Evolutionary conservation across 2,113 vertebrate species (phyloP).

Genomic region (Seriola quinqueradiata): DNA sequence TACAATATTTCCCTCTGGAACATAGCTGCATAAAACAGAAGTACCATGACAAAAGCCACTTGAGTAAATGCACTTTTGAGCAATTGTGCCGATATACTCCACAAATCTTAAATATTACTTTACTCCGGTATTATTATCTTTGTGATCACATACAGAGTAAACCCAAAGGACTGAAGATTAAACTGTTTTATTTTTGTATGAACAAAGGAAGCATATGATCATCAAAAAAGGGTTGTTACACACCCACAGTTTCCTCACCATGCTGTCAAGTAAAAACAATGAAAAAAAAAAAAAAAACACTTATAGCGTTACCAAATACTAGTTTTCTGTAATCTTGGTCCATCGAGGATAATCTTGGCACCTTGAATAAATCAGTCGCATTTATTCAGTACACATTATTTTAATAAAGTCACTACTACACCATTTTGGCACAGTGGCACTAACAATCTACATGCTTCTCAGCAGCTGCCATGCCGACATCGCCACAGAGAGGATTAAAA

Average conservation of each 20-base stretch:
- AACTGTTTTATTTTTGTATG: slow-evolving; percentile 70
- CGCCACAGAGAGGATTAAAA: slow-evolving; percentile 36
- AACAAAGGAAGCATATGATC: slow-evolving; percentile 63
- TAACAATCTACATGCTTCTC: slow-evolving; percentile 60
- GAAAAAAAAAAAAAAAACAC: slow-evolving; percentile 32
- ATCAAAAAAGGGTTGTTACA: slow-evolving; percentile 48
- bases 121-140: neutral
- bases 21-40: neutral
- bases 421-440: slow-evolving; percentile 66
- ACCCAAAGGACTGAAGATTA: slow-evolving; percentile 25
- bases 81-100: neutral
- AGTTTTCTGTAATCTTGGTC: slow-evolving; percentile 46
- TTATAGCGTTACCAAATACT: slow-evolving; percentile 40
- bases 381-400: slow-evolving; percentile 50
- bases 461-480: slow-evolving; percentile 53
- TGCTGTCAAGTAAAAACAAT: slow-evolving; percentile 62
- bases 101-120: neutral
- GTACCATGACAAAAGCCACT: neutral
- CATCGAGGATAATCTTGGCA: slow-evolving; percentile 48
- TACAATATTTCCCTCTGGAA: too few relatives aligned
- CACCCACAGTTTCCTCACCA: slow-evolving; percentile 47
- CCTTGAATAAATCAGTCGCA: slow-evolving; percentile 29
- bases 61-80: too few relatives aligned
- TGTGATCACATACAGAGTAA: slow-evolving; percentile 12
- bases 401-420: slow-evolving; percentile 52